These are phyloP conservation scores for Dryobota labecula DNA, from an alignment of 2,888 invertebrate species.

Conservation along the genomic window DNA sequence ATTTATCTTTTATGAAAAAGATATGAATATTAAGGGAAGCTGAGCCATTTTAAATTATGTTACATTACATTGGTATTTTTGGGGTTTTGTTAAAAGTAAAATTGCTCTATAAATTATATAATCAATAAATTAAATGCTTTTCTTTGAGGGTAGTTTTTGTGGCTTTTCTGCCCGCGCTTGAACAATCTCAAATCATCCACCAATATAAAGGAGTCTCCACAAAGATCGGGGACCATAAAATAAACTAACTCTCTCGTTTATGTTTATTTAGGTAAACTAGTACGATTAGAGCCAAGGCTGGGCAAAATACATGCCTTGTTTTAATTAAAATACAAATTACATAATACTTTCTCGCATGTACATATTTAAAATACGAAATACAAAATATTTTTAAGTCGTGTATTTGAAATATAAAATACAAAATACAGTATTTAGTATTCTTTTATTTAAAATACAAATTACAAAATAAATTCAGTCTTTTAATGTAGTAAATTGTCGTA, in stretches of 20 bases:
- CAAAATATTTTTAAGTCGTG: too few relatives aligned
- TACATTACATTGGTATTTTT: not conserved
- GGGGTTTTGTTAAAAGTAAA: not conserved
- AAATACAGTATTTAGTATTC: too few relatives aligned
- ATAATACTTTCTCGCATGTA: too few relatives aligned
- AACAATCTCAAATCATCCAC: not conserved
- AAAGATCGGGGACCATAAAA: not conserved
- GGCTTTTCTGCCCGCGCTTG: not conserved
- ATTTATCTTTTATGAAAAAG: conserved; percentile 4
- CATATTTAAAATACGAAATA: too few relatives aligned
- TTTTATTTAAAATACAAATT: too few relatives aligned
- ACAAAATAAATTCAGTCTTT: too few relatives aligned
- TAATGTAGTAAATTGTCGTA: too few relatives aligned
- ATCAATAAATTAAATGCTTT: conserved; percentile 11
- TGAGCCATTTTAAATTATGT: conserved; percentile 28
- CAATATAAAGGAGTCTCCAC: too few relatives aligned
- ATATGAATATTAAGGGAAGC: conserved; percentile 9
- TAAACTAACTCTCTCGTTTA: not conserved
- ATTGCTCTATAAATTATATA: not conserved
- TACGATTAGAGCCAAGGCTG: too few relatives aligned
- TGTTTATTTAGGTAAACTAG: not conserved
- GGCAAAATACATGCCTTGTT: too few relatives aligned
- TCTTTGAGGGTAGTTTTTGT: not conserved
- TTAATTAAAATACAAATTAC: too few relatives aligned
- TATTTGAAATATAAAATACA: too few relatives aligned